Evolutionary conservation across 2,797 vertebrate genomes (phyloP), one percentile per base, ranked within the genome.

Genomic region (Miichthys miiuy): DNA sequence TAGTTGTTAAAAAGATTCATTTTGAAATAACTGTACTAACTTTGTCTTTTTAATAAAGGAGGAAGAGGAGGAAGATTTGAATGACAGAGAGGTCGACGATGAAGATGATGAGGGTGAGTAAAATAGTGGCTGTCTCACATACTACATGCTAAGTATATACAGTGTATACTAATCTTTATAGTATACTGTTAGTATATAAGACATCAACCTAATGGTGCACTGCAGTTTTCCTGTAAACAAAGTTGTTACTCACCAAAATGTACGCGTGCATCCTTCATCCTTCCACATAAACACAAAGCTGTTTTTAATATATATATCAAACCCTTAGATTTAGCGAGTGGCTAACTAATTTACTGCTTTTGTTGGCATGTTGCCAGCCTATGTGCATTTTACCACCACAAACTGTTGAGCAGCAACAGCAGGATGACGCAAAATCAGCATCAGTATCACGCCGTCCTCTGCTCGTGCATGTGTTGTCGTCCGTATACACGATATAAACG

Each of bases 11-110:
- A 71, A 47, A 44, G 0, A 7, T 41, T 30, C 0, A 20, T 1
- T 46, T 8, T 58, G 13, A 52, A 20, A 34, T 44, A 20, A 30
- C 4, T 2, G 1, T 1, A 25, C 21, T 68, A 7, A 77, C 18
- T 25, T 61, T 46, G 1, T 4, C 13, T 70, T 46, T 30, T 55
- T 10, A 5, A 48, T 41, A n/a, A 87, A 94, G 97, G 98, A 99
- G 88, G 97, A 99, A 64, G 95, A 96, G 30, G 98, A 98, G 64
- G 97, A 99, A 75, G 97, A 97, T 64, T 91, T 96, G 85, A 98
- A 97, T 0, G 97, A 98, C 13, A 96, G 89, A 5, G 97, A 99
- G 79, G 96, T 96, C 74, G 97, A 98, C 1, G 97, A 98, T 34
- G 97, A 97, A 30, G 97, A 97, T 21, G 95, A 96, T 0, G 95